A percentile compares a stretch with the other conserved stretches of the same genome.
These are phyloP conservation scores for Hippopotamus amphibius DNA, from an alignment of 2,113 vertebrate genomes.

Conservation along the genomic window DNA sequence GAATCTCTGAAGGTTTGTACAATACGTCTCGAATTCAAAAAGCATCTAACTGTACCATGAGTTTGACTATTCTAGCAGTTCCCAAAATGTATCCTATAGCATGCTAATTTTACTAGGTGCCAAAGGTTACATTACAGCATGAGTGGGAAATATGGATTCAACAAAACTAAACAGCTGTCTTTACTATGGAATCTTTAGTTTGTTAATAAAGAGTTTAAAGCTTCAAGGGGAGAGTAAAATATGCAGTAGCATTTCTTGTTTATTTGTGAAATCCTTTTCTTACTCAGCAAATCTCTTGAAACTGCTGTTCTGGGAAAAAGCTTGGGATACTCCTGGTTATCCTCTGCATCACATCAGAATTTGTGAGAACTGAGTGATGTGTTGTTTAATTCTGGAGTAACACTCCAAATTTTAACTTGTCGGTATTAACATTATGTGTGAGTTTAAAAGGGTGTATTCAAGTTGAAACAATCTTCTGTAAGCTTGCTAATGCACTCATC, in stretches of 20 bases:
- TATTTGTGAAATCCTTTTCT: neutral
- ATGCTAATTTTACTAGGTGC: neutral
- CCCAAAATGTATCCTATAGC: neutral
- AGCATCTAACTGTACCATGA: neutral
- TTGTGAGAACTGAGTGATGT: neutral
- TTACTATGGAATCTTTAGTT: neutral
- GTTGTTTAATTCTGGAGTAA: neutral
- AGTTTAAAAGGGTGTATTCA: neutral
- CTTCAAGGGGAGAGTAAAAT: neutral
- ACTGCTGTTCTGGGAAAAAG: neutral
- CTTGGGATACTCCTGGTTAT: neutral
- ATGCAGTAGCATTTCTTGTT: neutral
- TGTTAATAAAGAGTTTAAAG: neutral
- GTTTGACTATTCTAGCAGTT: neutral
- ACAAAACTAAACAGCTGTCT: neutral
- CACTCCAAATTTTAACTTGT: neutral
- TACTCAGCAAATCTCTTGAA: neutral
- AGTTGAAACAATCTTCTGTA: neutral
- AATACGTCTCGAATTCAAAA: slow-evolving; percentile 8
- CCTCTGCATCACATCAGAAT: neutral
- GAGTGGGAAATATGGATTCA: neutral
- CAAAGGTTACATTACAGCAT: neutral
- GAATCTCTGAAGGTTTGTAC: neutral
- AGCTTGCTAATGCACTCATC: neutral
- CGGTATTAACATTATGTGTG: neutral